Conservation (phyloP, 2,797 vertebrate genomes). For the Hylomyscus alleni region DNA sequence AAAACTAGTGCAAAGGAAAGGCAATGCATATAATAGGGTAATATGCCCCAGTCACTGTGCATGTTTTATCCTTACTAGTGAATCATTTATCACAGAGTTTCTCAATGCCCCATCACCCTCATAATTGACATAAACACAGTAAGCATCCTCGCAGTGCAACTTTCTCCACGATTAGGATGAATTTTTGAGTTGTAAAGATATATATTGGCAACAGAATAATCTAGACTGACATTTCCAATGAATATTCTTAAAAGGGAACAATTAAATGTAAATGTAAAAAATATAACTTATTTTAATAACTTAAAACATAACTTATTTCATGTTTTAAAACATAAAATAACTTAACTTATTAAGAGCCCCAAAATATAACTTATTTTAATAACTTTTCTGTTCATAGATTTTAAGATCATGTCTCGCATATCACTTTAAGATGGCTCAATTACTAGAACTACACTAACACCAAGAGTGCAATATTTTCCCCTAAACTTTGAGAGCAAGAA, state of each 20-base stretch:
- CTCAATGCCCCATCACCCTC: neutral
- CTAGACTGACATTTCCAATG: conserved; percentile 33
- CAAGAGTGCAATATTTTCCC: neutral
- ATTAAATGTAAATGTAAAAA: conserved; percentile 11
- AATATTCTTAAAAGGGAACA: conserved; percentile 45
- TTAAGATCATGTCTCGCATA: neutral
- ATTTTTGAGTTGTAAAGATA: neutral
- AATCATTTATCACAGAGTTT: neutral
- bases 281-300: conserved; percentile 36
- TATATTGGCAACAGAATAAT: conserved; percentile 43
- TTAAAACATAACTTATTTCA: conserved; percentile 47
- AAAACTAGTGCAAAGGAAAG: conserved; percentile 48
- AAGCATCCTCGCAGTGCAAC: neutral
- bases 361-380: conserved; percentile 48
- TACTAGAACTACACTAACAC: neutral
- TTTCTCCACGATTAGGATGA: neutral
- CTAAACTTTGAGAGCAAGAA: neutral
- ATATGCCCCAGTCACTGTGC: neutral
- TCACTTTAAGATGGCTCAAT: neutral
- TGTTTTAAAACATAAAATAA: too few relatives aligned
- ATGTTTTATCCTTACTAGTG: neutral
- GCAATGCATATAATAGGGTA: neutral
- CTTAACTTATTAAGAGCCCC: too few relatives aligned
- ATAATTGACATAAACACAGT: neutral
- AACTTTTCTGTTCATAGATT: neutral